These are phyloP conservation scores for Plagodis dolabraria DNA, from an alignment of 2,888 invertebrate genomes.

Conservation along the genomic window DNA sequence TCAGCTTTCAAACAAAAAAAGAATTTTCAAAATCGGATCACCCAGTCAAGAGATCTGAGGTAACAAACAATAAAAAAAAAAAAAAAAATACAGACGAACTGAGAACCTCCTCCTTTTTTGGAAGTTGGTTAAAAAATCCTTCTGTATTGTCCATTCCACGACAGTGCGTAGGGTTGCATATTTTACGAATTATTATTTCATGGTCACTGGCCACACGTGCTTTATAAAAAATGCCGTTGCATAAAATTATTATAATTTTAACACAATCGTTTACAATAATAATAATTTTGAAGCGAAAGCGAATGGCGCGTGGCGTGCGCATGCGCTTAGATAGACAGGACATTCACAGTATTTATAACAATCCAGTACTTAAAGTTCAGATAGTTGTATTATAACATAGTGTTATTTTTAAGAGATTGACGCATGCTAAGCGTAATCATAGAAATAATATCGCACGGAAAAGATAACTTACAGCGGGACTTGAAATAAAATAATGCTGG, in stretches of 20 bases:
- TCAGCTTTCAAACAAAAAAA: too few species aligned
- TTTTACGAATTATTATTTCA: constrained; percentile 20
- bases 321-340: constrained; percentile 24
- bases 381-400: neutral
- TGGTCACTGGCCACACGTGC: constrained; percentile 37
- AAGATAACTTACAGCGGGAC: too few species aligned
- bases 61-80: too few species aligned
- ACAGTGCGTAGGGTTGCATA: constrained; percentile 14
- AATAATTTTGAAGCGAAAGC: constrained; percentile 49
- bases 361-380: constrained; percentile 8
- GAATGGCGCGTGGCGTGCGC: constrained; percentile 51
- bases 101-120: too few species aligned
- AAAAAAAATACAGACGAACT: too few species aligned
- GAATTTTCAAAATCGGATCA: too few species aligned
- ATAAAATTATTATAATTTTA: constrained; percentile 42
- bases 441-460: too few species aligned
- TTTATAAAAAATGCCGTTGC: constrained; percentile 40
- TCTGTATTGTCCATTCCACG: constrained; percentile 21
- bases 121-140: too few species aligned
- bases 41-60: too few species aligned
- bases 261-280: constrained; percentile 34
- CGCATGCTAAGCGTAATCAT: too few species aligned
- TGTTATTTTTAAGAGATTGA: neutral
- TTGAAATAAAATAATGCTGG: too few species aligned
- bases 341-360: neutral